Base-by-base conservation (phyloP, 2,113 vertebrate genomes). In the Carassius auratus region DNA sequence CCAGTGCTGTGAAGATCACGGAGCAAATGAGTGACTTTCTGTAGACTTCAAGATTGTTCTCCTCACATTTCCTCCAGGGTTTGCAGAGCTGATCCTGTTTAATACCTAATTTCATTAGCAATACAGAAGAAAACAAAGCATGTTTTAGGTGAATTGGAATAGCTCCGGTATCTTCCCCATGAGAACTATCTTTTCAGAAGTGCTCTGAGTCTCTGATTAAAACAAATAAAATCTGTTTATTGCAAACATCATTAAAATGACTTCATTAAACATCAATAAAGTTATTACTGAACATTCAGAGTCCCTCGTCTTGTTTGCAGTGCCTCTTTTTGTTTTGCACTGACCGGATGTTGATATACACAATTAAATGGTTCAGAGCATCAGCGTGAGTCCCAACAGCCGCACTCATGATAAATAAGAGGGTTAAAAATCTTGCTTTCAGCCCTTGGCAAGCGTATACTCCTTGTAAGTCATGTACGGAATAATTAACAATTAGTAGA, bases 91-190 rank as follows among this genome's bases (percentile, higher is more conserved):
- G 80, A 69, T 90, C 64, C 64, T 68, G 19, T 89, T 85, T 42
- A 75, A 59, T 21, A 50, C 64, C 76, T 88, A 88, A 91, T 88
- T 89, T 86, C 90, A 83, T 88, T 81, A 64, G 0, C 26, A n/a
- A 66, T 66, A 59, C 2, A 69, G 84, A 88, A 73, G 66, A 87
- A 82, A 86, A 88, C 86, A 87, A 91, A 55, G 30, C 87, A 86
- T 52, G 77, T 55, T 61, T 61, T 30, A 76, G 83, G 33, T 77
- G 62, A 59, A 89, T 80, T 88, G 59, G 33, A 88, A 87, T 85
- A 81, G 90, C 87, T 38, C 76, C 76, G 84, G 38, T 79, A 86
- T 90, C 89, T 68, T 87, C 30, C 81, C 81, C 73, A 21, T 81
- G 83, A 90, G 78, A 17, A 36, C 38, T 23, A 30, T 73, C n/a